Percentiles rank a stretch among this genome's conserved stretches.
phyloP scores from a whole-genome alignment of 2,888 invertebrate species.

The Zygogramma bicolorata region DNA sequence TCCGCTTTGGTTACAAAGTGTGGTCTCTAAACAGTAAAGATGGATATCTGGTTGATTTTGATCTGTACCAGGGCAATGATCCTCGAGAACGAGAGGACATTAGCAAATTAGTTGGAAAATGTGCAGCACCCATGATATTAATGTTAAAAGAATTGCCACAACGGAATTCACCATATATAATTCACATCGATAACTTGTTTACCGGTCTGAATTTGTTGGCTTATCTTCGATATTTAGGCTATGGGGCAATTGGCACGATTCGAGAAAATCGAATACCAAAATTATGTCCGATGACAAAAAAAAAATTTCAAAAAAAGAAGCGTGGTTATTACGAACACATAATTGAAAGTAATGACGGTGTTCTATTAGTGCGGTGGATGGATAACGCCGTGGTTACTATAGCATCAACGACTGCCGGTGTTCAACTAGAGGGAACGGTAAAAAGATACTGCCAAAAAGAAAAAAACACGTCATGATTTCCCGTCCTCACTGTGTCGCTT shows the following conservation, averaged over 20 bases:
- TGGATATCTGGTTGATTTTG: too few relatives aligned
- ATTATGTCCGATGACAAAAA: too few relatives aligned
- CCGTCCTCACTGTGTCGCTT: conserved; percentile 31
- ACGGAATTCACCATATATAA: conserved; percentile 22
- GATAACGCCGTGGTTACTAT: too few relatives aligned
- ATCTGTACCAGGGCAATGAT: conserved; percentile 33
- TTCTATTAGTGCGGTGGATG: too few relatives aligned
- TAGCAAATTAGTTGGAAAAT: conserved; percentile 36
- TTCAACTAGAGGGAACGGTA: conserved; percentile 19
- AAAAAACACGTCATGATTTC: conserved; percentile 30
- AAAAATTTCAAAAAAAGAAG: too few relatives aligned
- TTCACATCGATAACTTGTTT: conserved; percentile 26
- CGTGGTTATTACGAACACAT: too few relatives aligned
- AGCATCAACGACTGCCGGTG: conserved; percentile 17
- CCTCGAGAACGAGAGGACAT: conserved; percentile 27
- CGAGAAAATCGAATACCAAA: too few relatives aligned
- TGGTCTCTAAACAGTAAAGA: too few relatives aligned
- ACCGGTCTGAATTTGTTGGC: conserved; percentile 22
- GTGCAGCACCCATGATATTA: conserved; percentile 7
- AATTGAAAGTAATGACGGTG: too few relatives aligned
- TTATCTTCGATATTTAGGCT: too few relatives aligned
- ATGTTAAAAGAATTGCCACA: conserved; percentile 27
- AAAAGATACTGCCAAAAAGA: conserved; percentile 19
- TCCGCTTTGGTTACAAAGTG: conserved; percentile 50
- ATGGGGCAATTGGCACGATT: too few relatives aligned